A percentile compares a stretch with the other conserved stretches of the same genome.
phyloP scores from a whole-genome alignment of 1,140 invertebrate genomes.

The Leptopilina clavipes region DNA sequence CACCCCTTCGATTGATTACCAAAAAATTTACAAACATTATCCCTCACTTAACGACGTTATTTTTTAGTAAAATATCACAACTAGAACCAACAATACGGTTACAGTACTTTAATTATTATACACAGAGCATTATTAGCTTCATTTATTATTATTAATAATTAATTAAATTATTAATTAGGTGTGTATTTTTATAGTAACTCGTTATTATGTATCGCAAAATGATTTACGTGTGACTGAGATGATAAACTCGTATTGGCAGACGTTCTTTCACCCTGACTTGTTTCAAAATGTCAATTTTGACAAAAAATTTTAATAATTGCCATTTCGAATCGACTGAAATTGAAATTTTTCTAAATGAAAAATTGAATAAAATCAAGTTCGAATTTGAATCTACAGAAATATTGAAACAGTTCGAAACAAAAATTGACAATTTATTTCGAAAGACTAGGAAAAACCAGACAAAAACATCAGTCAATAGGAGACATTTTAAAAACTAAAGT shows the following conservation, averaged over 20 bases:
- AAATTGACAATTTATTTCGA: neutral
- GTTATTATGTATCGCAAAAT: slow-evolving; percentile 53
- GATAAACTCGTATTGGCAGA: slow-evolving; percentile 48
- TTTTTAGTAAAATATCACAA: slow-evolving; percentile 74
- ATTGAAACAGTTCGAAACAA: neutral
- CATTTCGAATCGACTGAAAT: neutral
- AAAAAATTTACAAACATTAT: slow-evolving; percentile 55
- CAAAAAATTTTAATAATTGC: neutral
- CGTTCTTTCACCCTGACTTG: slow-evolving; percentile 39
- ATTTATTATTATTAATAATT: slow-evolving; percentile 40
- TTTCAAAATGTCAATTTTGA: neutral
- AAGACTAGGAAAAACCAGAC: neutral
- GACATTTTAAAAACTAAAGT: slow-evolving; percentile 5
- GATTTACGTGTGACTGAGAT: slow-evolving; percentile 55
- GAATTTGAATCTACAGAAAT: neutral
- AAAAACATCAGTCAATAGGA: slow-evolving; percentile 23
- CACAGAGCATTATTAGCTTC: slow-evolving; percentile 50
- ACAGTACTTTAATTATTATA: slow-evolving; percentile 61
- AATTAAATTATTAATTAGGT: slow-evolving; percentile 33
- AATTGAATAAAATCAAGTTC: no score
- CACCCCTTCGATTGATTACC: slow-evolving; percentile 44
- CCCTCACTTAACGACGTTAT: slow-evolving; percentile 59
- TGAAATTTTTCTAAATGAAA: no score
- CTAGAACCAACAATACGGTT: slow-evolving; percentile 72
- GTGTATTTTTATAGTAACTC: slow-evolving; percentile 39